Evolutionary conservation across 2,797 vertebrate species (phyloP), one percentile per base, ranked within the genome.

Genomic region (Crenuchus spilurus): DNA sequence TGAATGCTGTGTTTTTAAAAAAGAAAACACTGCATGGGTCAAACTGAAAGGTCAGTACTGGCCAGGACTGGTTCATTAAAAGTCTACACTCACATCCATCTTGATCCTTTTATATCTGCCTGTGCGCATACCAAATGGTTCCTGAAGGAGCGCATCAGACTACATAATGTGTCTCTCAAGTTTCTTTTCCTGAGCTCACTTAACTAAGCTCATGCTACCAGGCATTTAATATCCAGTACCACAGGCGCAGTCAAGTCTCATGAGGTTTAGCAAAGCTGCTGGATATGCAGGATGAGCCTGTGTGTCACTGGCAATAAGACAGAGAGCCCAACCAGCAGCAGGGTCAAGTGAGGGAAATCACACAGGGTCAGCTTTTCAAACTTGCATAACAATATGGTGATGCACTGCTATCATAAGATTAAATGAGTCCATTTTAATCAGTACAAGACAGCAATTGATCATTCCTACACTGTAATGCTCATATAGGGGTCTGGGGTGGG

Each of bases 181-280:
- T 70, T 48, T 48, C 41, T 52, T 39, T 70, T 31, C 35, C 51
- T 30, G n/a, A 70, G 49, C 61, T 37, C 51, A 76, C 22, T 70
- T 39, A 48, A 31, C 46, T 49, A 70, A 64, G 26, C 61, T 64
- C 51, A 70, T 55, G 60, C 67, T 57, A 44, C 35, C 9, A 52
- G 68, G 41, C 51, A 71, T 76, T 76, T 71, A 41, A 70, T 48
- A 76, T 65, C 74, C 74, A 65, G 51, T 51, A 65, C 28, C 49
- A 65, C 41, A 49, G 11, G 41, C 13, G 18, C 24, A 31, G 54
- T 35, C 31, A 13, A 10, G 24, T n/a, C 51, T 58, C 68, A 41
- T 46, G 48, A 70, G 66, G 35, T 44, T 67, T 37, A 67, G 63
- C 42, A 41, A 22, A 48, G 58, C 49, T 64, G 39, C 39, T 39